Evolutionary conservation across 2,113 vertebrate genomes (phyloP).

Genomic region (Podilymbus podiceps): DNA sequence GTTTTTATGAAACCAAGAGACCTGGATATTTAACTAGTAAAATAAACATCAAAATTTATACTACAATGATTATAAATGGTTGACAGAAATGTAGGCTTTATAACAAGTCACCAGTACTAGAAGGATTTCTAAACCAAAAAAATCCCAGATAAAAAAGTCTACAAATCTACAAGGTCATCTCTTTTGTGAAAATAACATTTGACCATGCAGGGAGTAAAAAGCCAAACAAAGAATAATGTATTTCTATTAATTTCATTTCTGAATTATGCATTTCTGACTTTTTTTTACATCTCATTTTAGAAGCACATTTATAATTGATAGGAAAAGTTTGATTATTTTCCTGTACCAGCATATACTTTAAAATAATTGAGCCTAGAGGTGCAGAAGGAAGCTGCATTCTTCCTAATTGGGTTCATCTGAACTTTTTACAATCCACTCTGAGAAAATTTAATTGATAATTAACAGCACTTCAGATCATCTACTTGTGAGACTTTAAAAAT

Average conservation of each 20-base stretch:
- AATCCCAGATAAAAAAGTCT: neutral
- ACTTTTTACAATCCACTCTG: conserved; percentile 65
- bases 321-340: conserved; percentile 54
- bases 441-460: conserved; percentile 79
- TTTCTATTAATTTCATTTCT: conserved; percentile 28
- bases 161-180: neutral
- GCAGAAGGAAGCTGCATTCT: conserved; percentile 32
- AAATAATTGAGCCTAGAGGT: conserved; percentile 60
- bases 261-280: conserved; percentile 15
- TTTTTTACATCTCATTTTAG: conserved; percentile 35
- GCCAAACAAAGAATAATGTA: neutral
- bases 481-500: conserved; percentile 63
- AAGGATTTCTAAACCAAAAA: neutral
- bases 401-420: conserved; percentile 69
- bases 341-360: conserved; percentile 33
- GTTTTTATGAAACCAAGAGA: neutral
- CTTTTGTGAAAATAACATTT: neutral
- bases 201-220: neutral
- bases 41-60: neutral
- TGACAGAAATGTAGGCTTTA: neutral
- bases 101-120: neutral
- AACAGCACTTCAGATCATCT: conserved; percentile 68
- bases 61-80: neutral
- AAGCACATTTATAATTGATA: conserved; percentile 54
- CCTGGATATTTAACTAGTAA: neutral